Percentiles rank a stretch among this genome's conserved stretches.
Conservation (phyloP, 2,113 vertebrate genomes). For the Zapornia atra region DNA sequence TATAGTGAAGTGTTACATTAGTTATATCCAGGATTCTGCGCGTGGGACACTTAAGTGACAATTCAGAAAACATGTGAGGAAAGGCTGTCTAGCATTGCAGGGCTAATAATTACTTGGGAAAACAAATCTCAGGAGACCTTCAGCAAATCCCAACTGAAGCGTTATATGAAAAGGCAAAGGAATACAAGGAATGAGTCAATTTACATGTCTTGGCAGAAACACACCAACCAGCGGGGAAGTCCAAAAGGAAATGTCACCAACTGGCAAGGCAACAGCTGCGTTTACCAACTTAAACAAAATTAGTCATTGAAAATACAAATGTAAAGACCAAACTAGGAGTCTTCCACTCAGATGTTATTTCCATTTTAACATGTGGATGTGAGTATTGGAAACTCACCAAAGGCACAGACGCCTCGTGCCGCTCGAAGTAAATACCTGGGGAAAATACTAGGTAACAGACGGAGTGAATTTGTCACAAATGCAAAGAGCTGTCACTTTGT, state of each 20-base stretch:
- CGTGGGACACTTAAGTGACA: background rate
- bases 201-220: conserved; percentile 64
- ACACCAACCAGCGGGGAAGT: conserved; percentile 44
- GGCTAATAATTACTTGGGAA: background rate
- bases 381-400: conserved; percentile 51
- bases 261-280: conserved; percentile 69
- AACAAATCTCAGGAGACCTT: conserved; percentile 14
- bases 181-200: conserved; percentile 57
- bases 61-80: background rate
- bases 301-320: conserved; percentile 71
- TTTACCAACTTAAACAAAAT: conserved; percentile 72
- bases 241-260: conserved; percentile 75
- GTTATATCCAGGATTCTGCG: background rate
- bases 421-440: conserved; percentile 51
- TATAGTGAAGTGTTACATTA: background rate
- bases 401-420: conserved; percentile 1
- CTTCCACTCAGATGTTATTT: conserved; percentile 63
- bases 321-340: conserved; percentile 58
- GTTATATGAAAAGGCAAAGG: conserved; percentile 38
- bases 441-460: conserved; percentile 8
- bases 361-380: conserved; percentile 67
- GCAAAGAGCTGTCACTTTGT: conserved; percentile 14
- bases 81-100: background rate
- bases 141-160: background rate
- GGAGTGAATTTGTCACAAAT: conserved; percentile 12